phyloP scores from a whole-genome alignment of 1,140 invertebrate genomes.

The Brachionus paranguensis region DNA sequence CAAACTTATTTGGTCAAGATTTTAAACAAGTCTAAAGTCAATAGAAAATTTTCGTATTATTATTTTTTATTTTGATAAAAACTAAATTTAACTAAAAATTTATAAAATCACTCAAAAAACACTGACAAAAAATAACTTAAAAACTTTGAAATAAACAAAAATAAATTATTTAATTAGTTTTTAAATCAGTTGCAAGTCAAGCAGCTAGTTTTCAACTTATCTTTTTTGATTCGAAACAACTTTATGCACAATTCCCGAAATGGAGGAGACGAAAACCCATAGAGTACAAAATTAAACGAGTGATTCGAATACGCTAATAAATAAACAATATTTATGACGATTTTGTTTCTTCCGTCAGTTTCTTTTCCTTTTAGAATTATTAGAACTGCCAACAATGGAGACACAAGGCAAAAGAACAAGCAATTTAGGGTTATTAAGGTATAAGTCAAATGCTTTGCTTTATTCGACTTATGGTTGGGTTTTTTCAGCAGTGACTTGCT shows the following conservation, averaged over 20 bases:
- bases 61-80: too few relatives aligned
- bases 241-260: conserved; percentile 10
- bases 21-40: neutral
- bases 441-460: conserved; percentile 23
- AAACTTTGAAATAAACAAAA: neutral
- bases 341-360: neutral
- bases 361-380: conserved; percentile 10
- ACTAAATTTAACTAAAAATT: neutral
- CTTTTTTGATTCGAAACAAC: conserved; percentile 6
- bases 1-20: too few relatives aligned
- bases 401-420: conserved; percentile 1
- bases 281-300: conserved; percentile 36
- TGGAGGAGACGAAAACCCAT: conserved; percentile 29
- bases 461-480: neutral
- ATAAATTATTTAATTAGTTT: neutral
- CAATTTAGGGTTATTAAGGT: conserved; percentile 29
- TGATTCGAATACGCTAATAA: conserved; percentile 40
- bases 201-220: neutral
- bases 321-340: conserved; percentile 29
- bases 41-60: neutral
- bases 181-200: neutral
- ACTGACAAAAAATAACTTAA: neutral
- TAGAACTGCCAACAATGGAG: neutral
- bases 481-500: neutral
- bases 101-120: neutral